Base-by-base conservation (phyloP, 53 echinoderm and acorn worm genomes). In the Glandiceps talaboti region DNA sequence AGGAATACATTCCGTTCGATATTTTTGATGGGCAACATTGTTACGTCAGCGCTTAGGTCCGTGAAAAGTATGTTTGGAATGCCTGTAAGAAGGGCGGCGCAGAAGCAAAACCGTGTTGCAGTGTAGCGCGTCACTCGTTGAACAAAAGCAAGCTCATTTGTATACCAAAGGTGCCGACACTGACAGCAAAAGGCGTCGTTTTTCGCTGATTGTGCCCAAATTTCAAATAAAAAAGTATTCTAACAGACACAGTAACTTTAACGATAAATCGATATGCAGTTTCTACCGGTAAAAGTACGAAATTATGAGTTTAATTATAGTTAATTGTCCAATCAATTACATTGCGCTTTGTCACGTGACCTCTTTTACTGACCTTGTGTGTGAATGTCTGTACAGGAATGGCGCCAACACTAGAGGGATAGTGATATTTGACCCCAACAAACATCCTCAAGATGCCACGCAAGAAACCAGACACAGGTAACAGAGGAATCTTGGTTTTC, bases 391-490 rank as follows among this genome's bases (percentile, higher is more conserved):
- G 73, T 27, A 30, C 45, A 72, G 80, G 83, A 82, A 87, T 87
- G 87, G 87, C 87, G 80, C 83, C 87, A 80, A 64, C 73, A 75
- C 77, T 29, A 80, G 76, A 80, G 83, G 32, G 80, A 87, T 32
- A 80, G 83, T 87, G 87, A 87, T 76, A 87, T 83, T 77, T 77
- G 83, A 87, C 83, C 87, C 76, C 83, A 83, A 83, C 76, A 80
- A 83, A 83, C 81, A 73, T 72, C 83, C 76, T 83, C 87, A 87
- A 87, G 83, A 87, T 87, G 87, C 87, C 87, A 80, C 87, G 87
- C 80, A 87, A 87, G 87, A 87, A 87, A 83, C 87, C 84, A 80
- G 32, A 76, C 83, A 80, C 87, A 83, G 87, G 87, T 87, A 87
- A 29, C 64, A 45, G 20, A 20, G 64, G 64, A 45, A 45, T 45